Evolutionary conservation across 2,888 invertebrate species (phyloP).

Genomic region (Dryocosmus kuriphilus): DNA sequence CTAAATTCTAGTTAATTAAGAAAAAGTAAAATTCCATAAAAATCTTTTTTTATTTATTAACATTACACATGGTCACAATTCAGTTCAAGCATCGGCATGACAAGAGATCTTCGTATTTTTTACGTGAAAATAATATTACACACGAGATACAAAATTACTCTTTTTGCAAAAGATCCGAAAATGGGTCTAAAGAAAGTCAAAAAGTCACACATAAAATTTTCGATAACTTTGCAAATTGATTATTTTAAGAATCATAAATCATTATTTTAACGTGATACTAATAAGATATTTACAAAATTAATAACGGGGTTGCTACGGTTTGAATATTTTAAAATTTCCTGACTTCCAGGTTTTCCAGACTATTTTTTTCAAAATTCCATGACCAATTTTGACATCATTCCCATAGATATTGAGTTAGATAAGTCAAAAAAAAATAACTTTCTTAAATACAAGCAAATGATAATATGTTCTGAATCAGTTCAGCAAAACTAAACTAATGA

Average conservation of each 20-base stretch:
- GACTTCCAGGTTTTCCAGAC: too few relatives aligned
- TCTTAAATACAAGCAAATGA: too few relatives aligned
- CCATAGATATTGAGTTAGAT: too few relatives aligned
- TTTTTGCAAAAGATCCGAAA: not conserved
- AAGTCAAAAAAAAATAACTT: too few relatives aligned
- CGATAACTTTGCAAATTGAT: not conserved
- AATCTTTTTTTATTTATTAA: slow-evolving; percentile 32
- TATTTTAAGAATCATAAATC: not conserved
- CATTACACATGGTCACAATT: slow-evolving; percentile 13
- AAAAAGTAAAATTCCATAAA: not conserved
- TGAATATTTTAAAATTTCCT: too few relatives aligned
- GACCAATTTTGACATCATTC: too few relatives aligned
- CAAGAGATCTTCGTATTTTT: not conserved
- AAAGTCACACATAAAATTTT: not conserved
- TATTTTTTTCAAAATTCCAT: too few relatives aligned
- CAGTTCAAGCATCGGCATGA: not conserved
- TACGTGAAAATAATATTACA: not conserved
- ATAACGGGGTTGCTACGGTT: too few relatives aligned
- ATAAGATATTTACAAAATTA: not conserved
- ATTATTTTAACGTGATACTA: not conserved
- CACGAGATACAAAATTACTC: not conserved
- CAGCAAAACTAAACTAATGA: too few relatives aligned
- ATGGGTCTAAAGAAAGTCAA: not conserved
- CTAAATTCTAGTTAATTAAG: not conserved
- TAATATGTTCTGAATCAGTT: too few relatives aligned